phyloP scores from a whole-genome alignment of 2,113 vertebrate genomes.

The Fulica atra region DNA sequence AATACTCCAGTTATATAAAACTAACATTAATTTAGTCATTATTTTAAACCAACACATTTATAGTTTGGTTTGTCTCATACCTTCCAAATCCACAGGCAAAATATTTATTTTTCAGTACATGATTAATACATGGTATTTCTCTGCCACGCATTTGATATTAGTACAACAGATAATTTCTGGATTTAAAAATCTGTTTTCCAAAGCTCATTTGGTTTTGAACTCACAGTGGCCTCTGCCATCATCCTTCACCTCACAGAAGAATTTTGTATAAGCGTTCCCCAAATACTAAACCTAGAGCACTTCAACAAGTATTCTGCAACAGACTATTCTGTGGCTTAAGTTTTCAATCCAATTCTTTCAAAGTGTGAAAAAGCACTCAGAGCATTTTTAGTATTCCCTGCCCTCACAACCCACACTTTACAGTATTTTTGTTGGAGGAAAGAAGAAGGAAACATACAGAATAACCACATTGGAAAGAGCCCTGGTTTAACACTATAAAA shows the following conservation, averaged over 20 bases:
- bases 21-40: background rate
- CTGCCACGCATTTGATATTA: background rate
- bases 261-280: conserved; percentile 25
- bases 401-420: conserved; percentile 26
- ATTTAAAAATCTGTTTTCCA: background rate
- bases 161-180: background rate
- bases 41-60: background rate
- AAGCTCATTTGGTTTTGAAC: background rate
- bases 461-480: conserved; percentile 16
- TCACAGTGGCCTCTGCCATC: background rate
- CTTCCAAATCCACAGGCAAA: conserved; percentile 7
- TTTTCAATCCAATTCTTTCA: conserved; percentile 44
- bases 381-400: conserved; percentile 28
- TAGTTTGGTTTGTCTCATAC: background rate
- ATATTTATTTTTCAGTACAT: background rate
- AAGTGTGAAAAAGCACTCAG: conserved; percentile 27
- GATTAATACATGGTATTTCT: background rate
- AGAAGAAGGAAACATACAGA: conserved; percentile 21
- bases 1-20: background rate
- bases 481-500: conserved; percentile 50
- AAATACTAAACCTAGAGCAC: conserved; percentile 20
- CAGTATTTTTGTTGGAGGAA: conserved; percentile 51
- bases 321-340: background rate
- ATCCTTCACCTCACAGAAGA: conserved; percentile 19
- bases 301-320: conserved; percentile 2